A percentile compares a stretch with the other conserved stretches of the same genome.
Evolutionary conservation across 2,113 vertebrate species (phyloP).

Genomic region (Arenaria interpres): DNA sequence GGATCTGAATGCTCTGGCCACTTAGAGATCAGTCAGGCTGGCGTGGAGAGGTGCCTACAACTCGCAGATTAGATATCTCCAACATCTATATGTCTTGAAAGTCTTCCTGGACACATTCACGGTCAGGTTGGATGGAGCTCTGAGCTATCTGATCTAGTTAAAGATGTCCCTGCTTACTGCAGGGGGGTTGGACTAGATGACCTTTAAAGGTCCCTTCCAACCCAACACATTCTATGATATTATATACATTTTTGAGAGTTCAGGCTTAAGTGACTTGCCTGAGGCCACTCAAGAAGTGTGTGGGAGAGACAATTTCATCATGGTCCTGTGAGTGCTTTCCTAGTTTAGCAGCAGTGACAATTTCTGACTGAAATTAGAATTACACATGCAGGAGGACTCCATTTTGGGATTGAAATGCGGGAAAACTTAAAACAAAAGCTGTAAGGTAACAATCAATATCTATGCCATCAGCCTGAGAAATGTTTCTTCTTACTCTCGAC

Average conservation of each 20-base stretch:
- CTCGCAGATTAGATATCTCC: not conserved
- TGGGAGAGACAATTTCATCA: not conserved
- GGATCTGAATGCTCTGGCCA: not conserved
- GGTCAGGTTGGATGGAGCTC: too few species aligned
- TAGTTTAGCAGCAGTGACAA: not conserved
- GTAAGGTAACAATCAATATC: not conserved
- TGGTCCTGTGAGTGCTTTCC: rapidly evolving
- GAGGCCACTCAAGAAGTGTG: not conserved
- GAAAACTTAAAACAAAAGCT: not conserved
- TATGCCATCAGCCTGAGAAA: not conserved
- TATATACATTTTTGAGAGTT: not conserved
- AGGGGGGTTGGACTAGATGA: too few species aligned
- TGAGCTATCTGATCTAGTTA: too few species aligned
- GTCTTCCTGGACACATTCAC: too few species aligned
- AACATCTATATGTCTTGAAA: not conserved
- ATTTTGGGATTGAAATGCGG: not conserved
- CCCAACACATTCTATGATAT: too few species aligned
- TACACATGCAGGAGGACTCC: not conserved
- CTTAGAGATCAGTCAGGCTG: not conserved
- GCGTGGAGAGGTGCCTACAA: not conserved
- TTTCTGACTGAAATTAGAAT: not conserved
- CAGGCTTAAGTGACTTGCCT: not conserved
- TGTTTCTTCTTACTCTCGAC: not conserved
- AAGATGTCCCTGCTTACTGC: too few species aligned
- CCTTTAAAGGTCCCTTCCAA: too few species aligned